phyloP scores from a whole-genome alignment of 2,888 invertebrate species.

The Aradus depressus region DNA sequence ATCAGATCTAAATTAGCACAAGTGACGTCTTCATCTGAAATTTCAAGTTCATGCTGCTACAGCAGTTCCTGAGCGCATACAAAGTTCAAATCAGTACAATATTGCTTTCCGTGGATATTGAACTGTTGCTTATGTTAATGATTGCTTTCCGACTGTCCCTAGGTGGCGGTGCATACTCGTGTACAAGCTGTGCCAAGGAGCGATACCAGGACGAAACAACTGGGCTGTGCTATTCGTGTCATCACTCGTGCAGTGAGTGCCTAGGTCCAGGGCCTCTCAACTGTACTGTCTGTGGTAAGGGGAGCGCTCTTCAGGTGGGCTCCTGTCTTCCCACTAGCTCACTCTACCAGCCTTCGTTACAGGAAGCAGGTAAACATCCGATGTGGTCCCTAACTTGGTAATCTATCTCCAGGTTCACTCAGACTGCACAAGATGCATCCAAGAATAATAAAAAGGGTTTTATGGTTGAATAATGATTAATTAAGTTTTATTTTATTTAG shows the following conservation, averaged over 20 bases:
- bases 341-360: neutral
- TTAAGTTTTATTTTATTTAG: too few species aligned
- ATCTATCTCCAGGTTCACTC: neutral
- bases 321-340: conserved; percentile 20
- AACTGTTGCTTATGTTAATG: too few species aligned
- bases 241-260: conserved; percentile 18
- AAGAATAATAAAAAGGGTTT: too few species aligned
- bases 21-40: too few species aligned
- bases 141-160: neutral
- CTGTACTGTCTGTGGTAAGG: conserved; percentile 21
- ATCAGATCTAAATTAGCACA: too few species aligned
- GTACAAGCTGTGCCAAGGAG: conserved; percentile 21
- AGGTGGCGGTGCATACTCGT: conserved; percentile 26
- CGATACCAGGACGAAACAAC: conserved; percentile 22
- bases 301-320: conserved; percentile 17
- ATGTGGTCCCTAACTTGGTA: neutral
- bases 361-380: conserved; percentile 1
- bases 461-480: too few species aligned
- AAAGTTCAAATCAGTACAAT: too few species aligned
- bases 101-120: too few species aligned
- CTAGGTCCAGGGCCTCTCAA: conserved; percentile 14
- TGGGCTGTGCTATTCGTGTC: conserved; percentile 23
- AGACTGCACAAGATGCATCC: too few species aligned
- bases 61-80: too few species aligned
- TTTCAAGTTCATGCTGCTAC: too few species aligned